A percentile compares a stretch with the other conserved stretches of the same genome.
Conservation (phyloP, 2,888 invertebrate genomes). For the Graphium colonna region DNA sequence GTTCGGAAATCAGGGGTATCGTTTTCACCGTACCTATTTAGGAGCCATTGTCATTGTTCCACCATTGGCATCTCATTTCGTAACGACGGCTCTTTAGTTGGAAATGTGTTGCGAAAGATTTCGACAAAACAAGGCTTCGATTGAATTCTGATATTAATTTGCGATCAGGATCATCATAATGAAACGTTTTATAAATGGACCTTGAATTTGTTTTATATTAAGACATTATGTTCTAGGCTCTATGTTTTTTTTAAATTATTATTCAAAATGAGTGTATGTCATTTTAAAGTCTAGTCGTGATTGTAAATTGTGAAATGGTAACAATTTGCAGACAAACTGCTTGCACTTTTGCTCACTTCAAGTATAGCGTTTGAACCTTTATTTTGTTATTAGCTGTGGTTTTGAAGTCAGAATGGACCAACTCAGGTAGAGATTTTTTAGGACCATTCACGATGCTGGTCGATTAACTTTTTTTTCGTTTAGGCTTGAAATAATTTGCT, state of each 20-base stretch:
- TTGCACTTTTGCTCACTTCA: neutral
- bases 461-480: conserved; percentile 22
- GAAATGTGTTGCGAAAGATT: conserved; percentile 2
- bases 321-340: too few species aligned
- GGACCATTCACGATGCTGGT: conserved; percentile 21
- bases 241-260: too few species aligned
- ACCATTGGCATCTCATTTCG: conserved; percentile 48
- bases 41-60: conserved; percentile 61
- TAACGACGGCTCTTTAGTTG: conserved; percentile 23
- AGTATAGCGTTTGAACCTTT: conserved; percentile 8
- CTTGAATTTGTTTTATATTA: too few species aligned
- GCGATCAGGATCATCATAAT: too few species aligned
- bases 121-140: neutral
- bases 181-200: too few species aligned
- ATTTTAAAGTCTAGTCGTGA: too few species aligned
- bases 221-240: too few species aligned
- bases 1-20: conserved; percentile 48
- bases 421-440: conserved; percentile 54
- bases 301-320: too few species aligned
- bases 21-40: conserved; percentile 51
- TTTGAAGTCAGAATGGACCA: conserved; percentile 51
- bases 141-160: neutral
- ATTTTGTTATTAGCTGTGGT: conserved; percentile 29
- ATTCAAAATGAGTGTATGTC: too few species aligned
- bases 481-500: conserved; percentile 17